Evolutionary conservation across 2,888 invertebrate genomes (phyloP), one percentile per base, ranked within the genome.

Genomic region (Limenitis camilla): DNA sequence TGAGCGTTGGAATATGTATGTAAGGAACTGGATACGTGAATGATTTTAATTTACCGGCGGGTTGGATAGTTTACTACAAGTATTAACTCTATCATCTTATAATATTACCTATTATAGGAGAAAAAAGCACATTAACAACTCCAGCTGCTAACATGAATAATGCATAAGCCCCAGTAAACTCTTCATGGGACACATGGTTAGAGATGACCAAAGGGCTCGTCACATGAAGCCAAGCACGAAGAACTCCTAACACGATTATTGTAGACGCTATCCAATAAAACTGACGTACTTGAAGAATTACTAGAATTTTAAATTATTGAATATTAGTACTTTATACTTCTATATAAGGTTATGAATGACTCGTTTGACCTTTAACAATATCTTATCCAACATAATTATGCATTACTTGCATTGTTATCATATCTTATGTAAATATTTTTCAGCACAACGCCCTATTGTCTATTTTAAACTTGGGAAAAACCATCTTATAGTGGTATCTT

Each of bases 111-210:
- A 92, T 89, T 38, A 92, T 65, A 1, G 92, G 92, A 1, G 92
- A 91, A 56, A 91, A 86, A 0, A 89, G 61, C 11, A 93, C 89
- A 54, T 91, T 91, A 4, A 91, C 88, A 30, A 90, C 70, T 1
- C 93, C 94, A 65, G 90, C 89, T 27, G 91, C 85, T 3, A 93
- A 89, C 86, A 92, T 91, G 63, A 89, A 92, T 6, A 94, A 69
- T 0, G 93, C 93, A 63, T 93, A 93, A 0, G 93, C 93, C 0
- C 92, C 92, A 1, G 93, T 90, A 63, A 93, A 93, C 66, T 93
- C 90, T 11, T 90, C 83, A 5, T 78, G 76, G 0, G 88, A 68
- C 40, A 92, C 89, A 65, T 92, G 89, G 66, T 92, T 91, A 0
- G 93, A 91, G 48, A 93, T 89, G 0, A 93, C 91, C 43, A 94